A percentile compares a stretch with the other conserved stretches of the same genome.
These are phyloP conservation scores for Sinocyclocheilus anophthalmus DNA, from an alignment of 2,113 vertebrate genomes.

Conservation along the genomic window DNA sequence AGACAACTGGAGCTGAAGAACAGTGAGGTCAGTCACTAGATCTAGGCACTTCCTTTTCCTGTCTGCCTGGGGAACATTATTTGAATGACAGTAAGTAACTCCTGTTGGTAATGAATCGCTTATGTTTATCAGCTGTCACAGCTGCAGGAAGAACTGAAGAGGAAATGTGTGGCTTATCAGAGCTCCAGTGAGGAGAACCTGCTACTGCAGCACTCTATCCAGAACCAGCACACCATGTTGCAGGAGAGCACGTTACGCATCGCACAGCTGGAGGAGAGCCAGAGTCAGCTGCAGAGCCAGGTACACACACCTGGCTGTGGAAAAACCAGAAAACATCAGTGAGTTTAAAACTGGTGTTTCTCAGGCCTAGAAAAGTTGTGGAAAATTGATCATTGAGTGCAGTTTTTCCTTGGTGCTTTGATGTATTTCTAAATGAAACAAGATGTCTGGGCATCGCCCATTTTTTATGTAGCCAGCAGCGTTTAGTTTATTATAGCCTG, in stretches of 20 bases:
- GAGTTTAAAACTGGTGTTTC: neutral
- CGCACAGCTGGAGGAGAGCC: slow-evolving; percentile 88
- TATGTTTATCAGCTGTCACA: slow-evolving; percentile 75
- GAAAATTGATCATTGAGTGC: neutral
- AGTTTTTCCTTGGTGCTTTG: too few species aligned
- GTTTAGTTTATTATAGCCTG: too few species aligned
- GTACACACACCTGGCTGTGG: slow-evolving; percentile 61
- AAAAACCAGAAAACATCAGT: neutral
- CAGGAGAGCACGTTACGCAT: slow-evolving; percentile 85
- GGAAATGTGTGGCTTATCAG: slow-evolving; percentile 76
- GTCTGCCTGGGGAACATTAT: neutral
- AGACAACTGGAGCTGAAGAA: slow-evolving; percentile 80
- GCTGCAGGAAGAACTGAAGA: slow-evolving; percentile 85
- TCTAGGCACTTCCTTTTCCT: neutral
- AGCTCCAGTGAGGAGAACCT: slow-evolving; percentile 81
- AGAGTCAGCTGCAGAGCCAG: slow-evolving; percentile 86
- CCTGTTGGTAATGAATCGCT: neutral
- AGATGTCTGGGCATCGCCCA: too few species aligned
- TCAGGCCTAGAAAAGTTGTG: neutral
- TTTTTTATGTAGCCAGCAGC: too few species aligned
- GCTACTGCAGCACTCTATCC: slow-evolving; percentile 84
- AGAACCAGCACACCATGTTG: slow-evolving; percentile 90
- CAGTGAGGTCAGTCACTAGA: slow-evolving; percentile 76
- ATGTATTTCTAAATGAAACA: too few species aligned
- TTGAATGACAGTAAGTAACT: neutral